Evolutionary conservation across 2,113 vertebrate species (phyloP).

Genomic region (Gasterosteus aculeatus): DNA sequence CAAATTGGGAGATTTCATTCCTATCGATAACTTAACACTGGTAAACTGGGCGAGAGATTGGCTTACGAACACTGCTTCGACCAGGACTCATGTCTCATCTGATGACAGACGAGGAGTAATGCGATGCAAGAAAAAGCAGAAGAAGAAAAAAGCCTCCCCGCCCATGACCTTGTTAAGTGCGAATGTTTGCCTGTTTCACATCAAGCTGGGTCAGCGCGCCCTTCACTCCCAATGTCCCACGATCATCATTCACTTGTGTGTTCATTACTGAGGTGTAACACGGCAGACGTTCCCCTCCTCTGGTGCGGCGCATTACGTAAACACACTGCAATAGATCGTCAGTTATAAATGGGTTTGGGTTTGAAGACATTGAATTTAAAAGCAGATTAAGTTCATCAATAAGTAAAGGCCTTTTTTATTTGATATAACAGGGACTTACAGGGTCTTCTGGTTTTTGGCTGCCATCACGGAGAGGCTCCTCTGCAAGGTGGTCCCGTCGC

Average conservation of each 20-base stretch:
- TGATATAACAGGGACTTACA: conserved; percentile 74
- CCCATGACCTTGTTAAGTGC: conserved; percentile 23
- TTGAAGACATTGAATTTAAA: conserved; percentile 17
- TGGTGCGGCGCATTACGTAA: conserved; percentile 33
- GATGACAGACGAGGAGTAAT: conserved; percentile 62
- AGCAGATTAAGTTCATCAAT: neutral
- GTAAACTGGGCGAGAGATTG: conserved; percentile 51
- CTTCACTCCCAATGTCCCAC: conserved; percentile 47
- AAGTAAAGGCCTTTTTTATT: neutral
- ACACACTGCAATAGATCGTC: conserved; percentile 34
- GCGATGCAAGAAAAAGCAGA: conserved; percentile 22
- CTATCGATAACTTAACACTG: neutral
- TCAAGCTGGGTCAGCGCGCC: conserved; percentile 48
- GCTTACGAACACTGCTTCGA: conserved; percentile 49
- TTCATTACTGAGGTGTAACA: conserved; percentile 51
- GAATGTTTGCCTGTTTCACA: conserved; percentile 40
- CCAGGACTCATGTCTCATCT: conserved; percentile 45
- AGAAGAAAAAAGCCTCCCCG: conserved; percentile 27
- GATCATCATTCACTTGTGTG: conserved; percentile 47
- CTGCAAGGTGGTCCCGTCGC: conserved; percentile 88
- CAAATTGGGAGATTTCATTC: neutral
- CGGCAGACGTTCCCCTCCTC: conserved; percentile 41
- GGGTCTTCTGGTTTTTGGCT: conserved; percentile 89
- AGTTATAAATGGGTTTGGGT: neutral
- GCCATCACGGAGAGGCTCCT: conserved; percentile 87